Evolutionary conservation across 2,113 vertebrate genomes (phyloP), one percentile per base, ranked within the genome.

Genomic region (Neodontobutis hainanensis): DNA sequence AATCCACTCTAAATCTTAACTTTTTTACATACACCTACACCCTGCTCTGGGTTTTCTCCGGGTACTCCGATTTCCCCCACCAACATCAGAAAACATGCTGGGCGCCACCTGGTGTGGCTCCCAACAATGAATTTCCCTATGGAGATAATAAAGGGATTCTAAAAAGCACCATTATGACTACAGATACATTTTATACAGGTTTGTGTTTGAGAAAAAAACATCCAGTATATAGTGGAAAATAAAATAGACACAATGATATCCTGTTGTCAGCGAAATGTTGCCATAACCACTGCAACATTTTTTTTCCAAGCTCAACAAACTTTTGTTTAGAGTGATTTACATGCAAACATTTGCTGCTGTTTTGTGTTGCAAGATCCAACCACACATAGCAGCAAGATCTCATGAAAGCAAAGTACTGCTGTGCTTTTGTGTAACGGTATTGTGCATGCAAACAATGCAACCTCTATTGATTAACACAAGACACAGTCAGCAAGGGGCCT

Each of bases 401-500:
- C 14, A 47, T 55, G n/a, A 70, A 56, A 46, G 40, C n/a, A 67
- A 52, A 43, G 40, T 6, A 45, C 36, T 43, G 57, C 15, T 53
- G 43, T 5, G 34, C 11, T 51, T 9, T 46, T 52, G 0, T 11
- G 14, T 5, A 47, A 32, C 14, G 6, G 50, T 59, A 50, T 65
- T 62, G 4, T 70, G 44, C 65, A 66, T 38, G 9, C 52, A 66
- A 78, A 68, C 6, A 0, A 12, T 65, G 61, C 32, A 53, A 42
- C 36, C 27, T 3, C 44, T 65, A 71, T 65, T 32, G 56, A 78
- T 66, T 35, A 61, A 50, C 38, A 61, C 27, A 27, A 70, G 8
- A 61, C 44, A 56, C 38, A 61, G 48, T 6, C 14, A 50, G 16
- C 44, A 43, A 5, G 45, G 12, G n/a, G 49, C 11, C 12, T 65